Base-by-base conservation (phyloP, 2,797 vertebrate species). In the Microhierax caerulescens region DNA sequence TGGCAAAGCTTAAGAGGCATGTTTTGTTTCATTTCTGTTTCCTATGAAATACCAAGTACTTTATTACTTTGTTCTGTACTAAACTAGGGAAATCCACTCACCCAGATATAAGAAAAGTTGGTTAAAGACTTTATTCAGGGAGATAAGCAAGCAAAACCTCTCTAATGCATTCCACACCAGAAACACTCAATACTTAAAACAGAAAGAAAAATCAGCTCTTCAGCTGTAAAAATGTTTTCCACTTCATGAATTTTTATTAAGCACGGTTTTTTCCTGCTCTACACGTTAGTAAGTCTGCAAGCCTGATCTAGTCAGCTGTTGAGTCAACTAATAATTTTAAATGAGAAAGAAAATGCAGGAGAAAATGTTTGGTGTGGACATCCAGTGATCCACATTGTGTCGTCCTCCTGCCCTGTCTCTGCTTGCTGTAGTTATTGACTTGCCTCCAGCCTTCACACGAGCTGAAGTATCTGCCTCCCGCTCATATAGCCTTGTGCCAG, bases 161-260 rank as follows among this genome's bases (percentile, higher is more conserved):
- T 19, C 37, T n/a, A 65, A 65, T 54, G 77, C 16, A n/a, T 87
- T 97, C 89, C 18, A 10, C 47, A 51, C 75, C 37, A 94, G 75
- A 79, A 92, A 88, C 37, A 67, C 53, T 60, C 22, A 6, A 22
- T 39, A 47, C 87, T 94, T 90, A 85, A 97, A 94, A 93, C 2
- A 82, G 90, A 94, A 77, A 76, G 70, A 70, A 91, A 91, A 70
- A 73, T 41, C 72, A 94, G 34, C 75, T 88, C 45, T 95, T 96
- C 36, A 67, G 27, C 94, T 95, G 60, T 87, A 93, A 87, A 94
- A 94, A 75, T 70, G 69, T 88, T 89, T 92, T 93, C 28, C 24
- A 67, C 80, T 90, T 94, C 34, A 83, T 91, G 73, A 93, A 80
- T 94, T 95, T 92, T 95, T 92, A 90, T 94, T 90, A 87, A 70